Evolutionary conservation across 2,797 vertebrate species (phyloP).

Genomic region (Halcyon leucocephala): DNA sequence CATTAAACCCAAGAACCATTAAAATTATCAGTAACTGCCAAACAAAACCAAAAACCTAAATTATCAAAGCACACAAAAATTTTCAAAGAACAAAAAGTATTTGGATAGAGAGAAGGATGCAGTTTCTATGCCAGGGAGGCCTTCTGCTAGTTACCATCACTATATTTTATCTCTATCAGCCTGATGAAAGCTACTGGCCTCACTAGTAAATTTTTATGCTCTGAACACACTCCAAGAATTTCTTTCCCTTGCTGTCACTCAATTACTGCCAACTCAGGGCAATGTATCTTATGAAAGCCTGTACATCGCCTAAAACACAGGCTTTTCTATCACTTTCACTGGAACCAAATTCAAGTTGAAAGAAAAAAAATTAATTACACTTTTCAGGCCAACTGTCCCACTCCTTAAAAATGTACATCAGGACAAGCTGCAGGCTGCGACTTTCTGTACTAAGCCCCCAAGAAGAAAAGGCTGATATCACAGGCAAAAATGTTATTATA

Average conservation of each 20-base stretch:
- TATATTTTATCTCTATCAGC: not conserved
- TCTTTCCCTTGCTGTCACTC: not conserved
- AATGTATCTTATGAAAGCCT: not conserved
- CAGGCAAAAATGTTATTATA: not conserved
- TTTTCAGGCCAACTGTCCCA: not conserved
- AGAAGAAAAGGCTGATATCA: not conserved
- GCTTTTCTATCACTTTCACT: not conserved
- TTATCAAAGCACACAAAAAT: constrained; percentile 2
- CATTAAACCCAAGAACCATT: not conserved
- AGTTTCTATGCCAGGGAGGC: not conserved
- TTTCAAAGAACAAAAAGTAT: not conserved
- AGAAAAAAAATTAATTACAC: not conserved
- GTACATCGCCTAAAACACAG: not conserved
- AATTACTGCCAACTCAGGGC: not conserved
- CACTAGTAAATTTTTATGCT: not conserved
- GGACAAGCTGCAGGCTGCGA: not conserved
- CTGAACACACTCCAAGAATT: constrained; percentile 25
- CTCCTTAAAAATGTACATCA: not conserved
- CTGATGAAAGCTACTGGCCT: constrained; percentile 37
- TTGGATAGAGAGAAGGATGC: not conserved
- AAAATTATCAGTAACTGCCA: not conserved
- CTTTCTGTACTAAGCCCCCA: not conserved
- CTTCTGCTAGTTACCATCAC: constrained; percentile 23
- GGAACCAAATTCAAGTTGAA: not conserved
- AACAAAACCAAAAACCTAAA: not conserved